Base-by-base conservation (phyloP, 2,797 vertebrate genomes). In the Danio jaintianensis region DNA sequence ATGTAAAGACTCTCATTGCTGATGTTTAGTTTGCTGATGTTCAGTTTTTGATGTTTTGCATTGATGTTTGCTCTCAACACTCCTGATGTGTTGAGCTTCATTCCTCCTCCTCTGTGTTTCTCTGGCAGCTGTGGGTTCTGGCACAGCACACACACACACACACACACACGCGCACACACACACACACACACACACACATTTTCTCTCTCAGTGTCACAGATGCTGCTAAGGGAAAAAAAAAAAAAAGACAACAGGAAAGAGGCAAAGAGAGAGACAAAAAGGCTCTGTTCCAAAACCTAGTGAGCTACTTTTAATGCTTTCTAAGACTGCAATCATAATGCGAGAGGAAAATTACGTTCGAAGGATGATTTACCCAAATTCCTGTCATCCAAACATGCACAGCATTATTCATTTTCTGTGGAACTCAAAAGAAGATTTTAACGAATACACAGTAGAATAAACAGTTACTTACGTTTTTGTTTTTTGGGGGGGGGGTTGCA, bases 141-240 rank as follows among this genome's bases (percentile, higher is more conserved):
- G 29, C 29, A 29, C 29, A 29, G 29, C 29, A 1, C 29, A n/a
- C n/a, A n/a, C n/a, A n/a, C n/a, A n/a, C n/a, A n/a, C n/a, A n/a
- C n/a, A n/a, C n/a, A n/a, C n/a, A n/a, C n/a, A n/a, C n/a, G n/a
- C n/a, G n/a, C n/a, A n/a, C n/a, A n/a, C n/a, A n/a, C n/a, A n/a
- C n/a, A n/a, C n/a, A n/a, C n/a, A n/a, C n/a, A 29, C 29, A 29
- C 29, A 86, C 64, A 82, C 89, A 18, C 84, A 79, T 56, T 84
- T 88, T 87, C 81, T 18, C 87, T 87, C 81, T 20, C 79, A 82
- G 82, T 61, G 88, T 86, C 91, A 92, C 91, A 91, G 89, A 92
- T 91, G 89, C 87, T 11, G 13, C 0, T 56, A 38, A 15, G 18
- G 42, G 45, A 6, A 16, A 40, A 10, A 63, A 42, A 45, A 6